Evolutionary conservation across 2,113 vertebrate species (phyloP).

Genomic region (Poecile atricapillus): DNA sequence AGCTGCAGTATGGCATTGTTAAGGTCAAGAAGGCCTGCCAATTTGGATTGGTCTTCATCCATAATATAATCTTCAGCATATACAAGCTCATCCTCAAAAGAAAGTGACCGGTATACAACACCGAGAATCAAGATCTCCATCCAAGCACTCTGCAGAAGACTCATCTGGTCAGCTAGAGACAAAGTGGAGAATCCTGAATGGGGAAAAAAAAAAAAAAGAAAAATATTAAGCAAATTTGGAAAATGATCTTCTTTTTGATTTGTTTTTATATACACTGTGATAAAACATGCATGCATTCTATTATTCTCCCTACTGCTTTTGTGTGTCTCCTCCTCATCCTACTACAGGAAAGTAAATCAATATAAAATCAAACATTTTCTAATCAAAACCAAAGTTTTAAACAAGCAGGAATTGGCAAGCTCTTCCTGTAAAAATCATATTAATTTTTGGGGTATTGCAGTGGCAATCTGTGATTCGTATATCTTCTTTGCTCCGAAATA

Average conservation of each 20-base stretch:
- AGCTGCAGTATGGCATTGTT: constrained; percentile 98
- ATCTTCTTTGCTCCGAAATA: not conserved
- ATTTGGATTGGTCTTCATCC: constrained; percentile 98
- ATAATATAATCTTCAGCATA: constrained; percentile 99
- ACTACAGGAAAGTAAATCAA: not conserved
- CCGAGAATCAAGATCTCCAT: constrained; percentile 99
- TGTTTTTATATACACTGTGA: not conserved
- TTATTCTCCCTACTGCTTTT: not conserved
- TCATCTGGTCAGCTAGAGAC: constrained; percentile 99
- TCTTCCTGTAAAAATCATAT: not conserved
- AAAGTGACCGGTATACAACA: constrained; percentile 96
- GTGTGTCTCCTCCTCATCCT: not conserved
- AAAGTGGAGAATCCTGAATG: constrained; percentile 94
- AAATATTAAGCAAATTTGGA: constrained; percentile 10
- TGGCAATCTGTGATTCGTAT: not conserved
- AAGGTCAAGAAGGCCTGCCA: constrained; percentile 96
- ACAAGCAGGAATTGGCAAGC: not conserved
- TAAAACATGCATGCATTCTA: rapidly evolving
- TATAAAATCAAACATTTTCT: not conserved
- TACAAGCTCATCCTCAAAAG: constrained; percentile 97
- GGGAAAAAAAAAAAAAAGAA: not conserved
- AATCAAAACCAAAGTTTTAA: not conserved
- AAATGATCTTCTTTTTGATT: not conserved
- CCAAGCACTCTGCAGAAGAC: constrained; percentile 98
- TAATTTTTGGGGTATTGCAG: not conserved